Evolutionary conservation across 1,140 invertebrate genomes (phyloP).

Genomic region (Daktulosphaira vitifoliae): DNA sequence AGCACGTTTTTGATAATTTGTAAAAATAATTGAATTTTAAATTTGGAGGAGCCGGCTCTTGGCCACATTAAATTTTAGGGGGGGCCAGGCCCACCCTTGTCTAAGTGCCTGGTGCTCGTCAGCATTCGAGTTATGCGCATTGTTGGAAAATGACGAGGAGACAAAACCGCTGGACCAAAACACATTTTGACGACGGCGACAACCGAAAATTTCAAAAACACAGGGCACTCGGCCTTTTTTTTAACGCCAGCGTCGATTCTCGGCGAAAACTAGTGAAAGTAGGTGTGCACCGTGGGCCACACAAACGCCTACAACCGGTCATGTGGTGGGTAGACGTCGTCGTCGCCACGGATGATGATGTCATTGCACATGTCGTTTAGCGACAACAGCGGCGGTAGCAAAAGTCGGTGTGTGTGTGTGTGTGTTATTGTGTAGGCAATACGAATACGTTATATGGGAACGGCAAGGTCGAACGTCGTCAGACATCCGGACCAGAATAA

Average conservation of each 20-base stretch:
- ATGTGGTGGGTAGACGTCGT: background rate
- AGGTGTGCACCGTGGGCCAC: slow-evolving; percentile 25
- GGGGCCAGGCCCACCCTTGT: no score
- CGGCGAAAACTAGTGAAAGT: slow-evolving; percentile 20
- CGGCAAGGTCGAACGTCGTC: background rate
- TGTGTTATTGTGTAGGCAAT: background rate
- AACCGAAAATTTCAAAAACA: slow-evolving; percentile 19
- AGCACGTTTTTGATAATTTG: no score
- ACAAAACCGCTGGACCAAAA: no score
- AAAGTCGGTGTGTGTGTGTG: background rate
- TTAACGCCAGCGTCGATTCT: background rate
- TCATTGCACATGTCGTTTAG: background rate
- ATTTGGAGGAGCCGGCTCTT: no score
- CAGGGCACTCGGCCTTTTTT: background rate
- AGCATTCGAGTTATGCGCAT: no score
- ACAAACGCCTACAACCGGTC: slow-evolving; percentile 24
- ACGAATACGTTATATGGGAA: background rate
- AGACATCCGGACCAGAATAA: background rate
- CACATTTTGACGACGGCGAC: background rate
- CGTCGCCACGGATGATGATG: no score
- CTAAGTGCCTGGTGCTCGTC: no score
- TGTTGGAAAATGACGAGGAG: no score
- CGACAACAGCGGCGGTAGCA: no score
- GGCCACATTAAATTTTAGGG: no score
- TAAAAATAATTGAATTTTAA: no score